Evolutionary conservation across 92 coral and sea anemone species (phyloP).

Genomic region (Phenganax stokvisi): DNA sequence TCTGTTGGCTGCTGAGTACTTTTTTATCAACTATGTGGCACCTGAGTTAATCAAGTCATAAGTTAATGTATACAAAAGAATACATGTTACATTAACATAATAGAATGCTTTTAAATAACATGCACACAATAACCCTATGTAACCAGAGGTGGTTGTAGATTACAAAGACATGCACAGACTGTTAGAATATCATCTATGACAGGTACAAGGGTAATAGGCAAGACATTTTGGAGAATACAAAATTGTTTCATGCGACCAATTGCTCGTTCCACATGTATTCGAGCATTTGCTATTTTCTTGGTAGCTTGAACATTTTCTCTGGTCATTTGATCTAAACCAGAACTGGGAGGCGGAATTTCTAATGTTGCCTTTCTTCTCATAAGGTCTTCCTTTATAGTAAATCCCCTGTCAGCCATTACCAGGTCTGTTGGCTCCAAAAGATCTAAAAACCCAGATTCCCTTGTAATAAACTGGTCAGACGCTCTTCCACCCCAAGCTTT

Average conservation of each 20-base stretch:
- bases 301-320: slow-evolving; percentile 46
- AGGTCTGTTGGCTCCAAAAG: slow-evolving; percentile 54
- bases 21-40: too few relatives aligned
- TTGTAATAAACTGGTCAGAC: slow-evolving; percentile 53
- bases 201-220: background rate
- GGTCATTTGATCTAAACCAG: slow-evolving; percentile 60
- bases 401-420: slow-evolving; percentile 63
- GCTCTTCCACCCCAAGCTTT: slow-evolving; percentile 62
- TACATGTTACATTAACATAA: too few relatives aligned
- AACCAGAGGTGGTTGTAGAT: too few relatives aligned
- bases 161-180: too few relatives aligned
- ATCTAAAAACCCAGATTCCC: slow-evolving; percentile 50
- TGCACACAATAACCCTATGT: too few relatives aligned
- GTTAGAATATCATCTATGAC: too few relatives aligned
- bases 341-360: slow-evolving; percentile 58
- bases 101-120: too few relatives aligned
- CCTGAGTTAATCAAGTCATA: too few relatives aligned
- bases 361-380: slow-evolving; percentile 46
- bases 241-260: too few relatives aligned
- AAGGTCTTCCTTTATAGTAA: slow-evolving; percentile 51
- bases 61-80: too few relatives aligned
- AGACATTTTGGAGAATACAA: background rate
- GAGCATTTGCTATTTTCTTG: slow-evolving; percentile 52
- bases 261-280: slow-evolving; percentile 35
- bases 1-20: too few relatives aligned